A percentile compares a stretch with the other conserved stretches of the same genome.
Evolutionary conservation across 1,140 invertebrate genomes (phyloP).

Genomic region (Hydropsyche tenuis): DNA sequence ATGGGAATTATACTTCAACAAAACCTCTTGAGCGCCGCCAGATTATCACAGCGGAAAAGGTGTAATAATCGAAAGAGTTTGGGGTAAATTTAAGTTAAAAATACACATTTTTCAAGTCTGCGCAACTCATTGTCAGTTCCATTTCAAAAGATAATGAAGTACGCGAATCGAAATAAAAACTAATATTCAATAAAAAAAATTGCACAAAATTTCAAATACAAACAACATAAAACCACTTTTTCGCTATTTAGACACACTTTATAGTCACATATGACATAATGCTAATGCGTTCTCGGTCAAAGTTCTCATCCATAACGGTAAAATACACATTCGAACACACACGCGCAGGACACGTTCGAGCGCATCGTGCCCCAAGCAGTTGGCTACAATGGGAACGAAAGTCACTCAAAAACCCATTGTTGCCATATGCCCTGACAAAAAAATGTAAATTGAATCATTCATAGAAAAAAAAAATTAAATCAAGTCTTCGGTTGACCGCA

Average conservation of each 20-base stretch:
- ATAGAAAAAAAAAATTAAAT: too few species aligned
- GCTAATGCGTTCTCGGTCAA: slow-evolving; percentile 20
- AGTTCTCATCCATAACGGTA: slow-evolving; percentile 24
- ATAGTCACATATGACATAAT: slow-evolving; percentile 10
- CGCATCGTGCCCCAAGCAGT: background rate
- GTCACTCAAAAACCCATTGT: background rate
- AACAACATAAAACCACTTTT: too few species aligned
- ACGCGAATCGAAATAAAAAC: background rate
- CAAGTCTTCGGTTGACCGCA: too few species aligned
- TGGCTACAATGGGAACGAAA: background rate
- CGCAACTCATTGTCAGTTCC: too few species aligned
- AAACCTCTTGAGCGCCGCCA: slow-evolving; percentile 8
- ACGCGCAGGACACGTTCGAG: slow-evolving; percentile 13
- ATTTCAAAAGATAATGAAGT: too few species aligned
- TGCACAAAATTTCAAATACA: too few species aligned
- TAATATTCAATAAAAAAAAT: background rate
- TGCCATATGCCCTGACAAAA: background rate
- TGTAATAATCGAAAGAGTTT: background rate
- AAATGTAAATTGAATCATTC: background rate
- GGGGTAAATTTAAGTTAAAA: too few species aligned
- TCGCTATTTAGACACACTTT: too few species aligned
- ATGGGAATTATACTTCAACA: slow-evolving; percentile 14
- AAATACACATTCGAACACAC: background rate
- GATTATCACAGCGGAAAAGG: background rate
- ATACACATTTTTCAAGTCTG: too few species aligned